Conservation (phyloP, 2,888 invertebrate species). For the Vannuccia rotundouncinata region DNA sequence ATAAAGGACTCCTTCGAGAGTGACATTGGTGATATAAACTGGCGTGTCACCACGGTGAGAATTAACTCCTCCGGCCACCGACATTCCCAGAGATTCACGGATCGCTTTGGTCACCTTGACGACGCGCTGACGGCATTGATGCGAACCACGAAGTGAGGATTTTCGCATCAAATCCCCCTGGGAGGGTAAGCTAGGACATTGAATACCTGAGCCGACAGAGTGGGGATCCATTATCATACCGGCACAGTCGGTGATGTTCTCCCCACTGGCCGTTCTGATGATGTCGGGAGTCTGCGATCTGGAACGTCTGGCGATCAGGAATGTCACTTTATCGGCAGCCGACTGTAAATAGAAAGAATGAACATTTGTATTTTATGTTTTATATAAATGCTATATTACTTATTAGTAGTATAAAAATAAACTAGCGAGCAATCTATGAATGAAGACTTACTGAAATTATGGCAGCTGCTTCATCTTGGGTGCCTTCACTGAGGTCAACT, state of each 20-base stretch:
- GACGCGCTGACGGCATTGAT: too few relatives aligned
- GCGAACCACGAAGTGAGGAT: too few relatives aligned
- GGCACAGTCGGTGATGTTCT: not conserved
- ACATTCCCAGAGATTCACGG: slow-evolving; percentile 57
- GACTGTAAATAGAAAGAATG: slow-evolving; percentile 37
- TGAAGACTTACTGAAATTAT: slow-evolving; percentile 50
- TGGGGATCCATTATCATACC: not conserved
- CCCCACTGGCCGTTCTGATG: slow-evolving; percentile 43
- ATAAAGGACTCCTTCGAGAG: not conserved
- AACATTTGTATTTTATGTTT: too few relatives aligned
- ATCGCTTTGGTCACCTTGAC: not conserved
- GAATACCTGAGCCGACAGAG: not conserved
- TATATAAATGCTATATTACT: too few relatives aligned
- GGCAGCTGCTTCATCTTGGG: slow-evolving; percentile 58
- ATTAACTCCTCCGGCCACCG: slow-evolving; percentile 58
- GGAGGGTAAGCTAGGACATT: too few relatives aligned
- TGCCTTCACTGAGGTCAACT: slow-evolving; percentile 55
- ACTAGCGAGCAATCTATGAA: too few relatives aligned
- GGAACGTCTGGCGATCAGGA: slow-evolving; percentile 48
- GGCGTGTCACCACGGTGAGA: slow-evolving; percentile 58
- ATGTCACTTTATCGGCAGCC: slow-evolving; percentile 45
- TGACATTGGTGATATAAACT: slow-evolving; percentile 57
- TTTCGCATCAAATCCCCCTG: too few relatives aligned
- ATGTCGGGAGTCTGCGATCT: slow-evolving; percentile 52
- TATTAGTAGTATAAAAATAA: not conserved